Evolutionary conservation across 2,113 vertebrate species (phyloP).

Genomic region (Zosterops hypoxanthus): DNA sequence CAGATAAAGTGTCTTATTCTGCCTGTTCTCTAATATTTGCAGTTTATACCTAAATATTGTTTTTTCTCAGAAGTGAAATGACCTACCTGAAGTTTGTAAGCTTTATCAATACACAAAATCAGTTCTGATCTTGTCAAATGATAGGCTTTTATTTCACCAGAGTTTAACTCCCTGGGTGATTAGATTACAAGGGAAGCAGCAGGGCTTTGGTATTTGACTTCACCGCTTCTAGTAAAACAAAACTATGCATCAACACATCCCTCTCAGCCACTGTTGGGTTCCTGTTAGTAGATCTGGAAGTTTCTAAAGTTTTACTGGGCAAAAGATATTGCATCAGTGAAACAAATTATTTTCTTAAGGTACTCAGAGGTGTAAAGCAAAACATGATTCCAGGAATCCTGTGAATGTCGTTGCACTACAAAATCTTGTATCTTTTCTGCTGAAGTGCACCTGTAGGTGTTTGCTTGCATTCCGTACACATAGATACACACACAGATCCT

Average conservation of each 20-base stretch:
- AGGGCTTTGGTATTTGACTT: neutral
- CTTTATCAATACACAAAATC: neutral
- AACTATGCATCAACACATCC: neutral
- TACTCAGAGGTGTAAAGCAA: neutral
- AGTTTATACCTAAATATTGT: neutral
- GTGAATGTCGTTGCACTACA: neutral
- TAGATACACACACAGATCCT: neutral
- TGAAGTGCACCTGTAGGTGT: neutral
- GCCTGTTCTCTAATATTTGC: neutral
- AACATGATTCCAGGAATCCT: neutral
- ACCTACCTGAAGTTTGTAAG: neutral
- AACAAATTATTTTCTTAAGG: neutral
- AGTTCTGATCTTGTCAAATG: neutral
- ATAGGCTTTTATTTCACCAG: neutral
- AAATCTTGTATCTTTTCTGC: neutral
- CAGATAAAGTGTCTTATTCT: neutral
- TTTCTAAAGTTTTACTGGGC: neutral
- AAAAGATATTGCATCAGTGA: neutral
- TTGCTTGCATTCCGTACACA: neutral
- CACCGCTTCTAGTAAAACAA: neutral
- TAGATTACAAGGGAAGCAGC: neutral
- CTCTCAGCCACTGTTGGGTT: neutral
- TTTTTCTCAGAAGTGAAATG: neutral
- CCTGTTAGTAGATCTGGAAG: neutral
- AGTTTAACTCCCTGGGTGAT: neutral